Base-by-base conservation (phyloP, 2,797 vertebrate species). In the Garrulus glandarius region DNA sequence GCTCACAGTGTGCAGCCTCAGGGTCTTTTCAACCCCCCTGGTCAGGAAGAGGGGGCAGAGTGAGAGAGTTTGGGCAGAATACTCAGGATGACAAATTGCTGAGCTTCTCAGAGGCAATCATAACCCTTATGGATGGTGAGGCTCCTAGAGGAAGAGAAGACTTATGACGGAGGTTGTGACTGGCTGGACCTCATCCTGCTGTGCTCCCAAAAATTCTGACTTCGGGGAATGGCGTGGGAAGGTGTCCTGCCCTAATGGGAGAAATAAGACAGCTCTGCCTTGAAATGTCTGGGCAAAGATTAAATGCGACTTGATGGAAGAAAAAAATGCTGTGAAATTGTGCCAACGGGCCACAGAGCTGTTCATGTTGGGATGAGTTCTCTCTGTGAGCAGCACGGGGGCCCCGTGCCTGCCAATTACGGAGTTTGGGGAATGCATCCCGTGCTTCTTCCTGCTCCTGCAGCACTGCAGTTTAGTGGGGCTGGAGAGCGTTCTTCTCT, bases 261-360 rank as follows among this genome's bases (percentile, higher is more conserved):
- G 83, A 89, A 95, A 94, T n/a, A 63, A 76, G 85, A 87, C 90
- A 95, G 90, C 56, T 91, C 77, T 96, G 92, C 86, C 63, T 93
- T 95, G 93, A 96, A 79, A 87, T 32, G 74, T 70, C 86, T 94
- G 85, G 92, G 92, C 88, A 76, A 82, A 83, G 88, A 95, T 91
- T 79, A 95, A 95, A 95, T 74, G 41, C 18, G 79, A 23, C 77
- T 92, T 34, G 29, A 19, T 84, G 77, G 37, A 13, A 79, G 37
- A 9, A 52, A 46, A 61, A 72, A 36, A 11, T 22, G 37, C 92
- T 91, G 80, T 84, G 94, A 93, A 87, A 82, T 6, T 69, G 77
- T 91, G 96, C 94, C 96, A 95, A 36, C 1, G 11, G 82, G 69
- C 87, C 84, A 24, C 84, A 87, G 21, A 72, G 81, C 87, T 70